phyloP scores from a whole-genome alignment of 2,797 vertebrate species.

The Tauraco hartlaubi region DNA sequence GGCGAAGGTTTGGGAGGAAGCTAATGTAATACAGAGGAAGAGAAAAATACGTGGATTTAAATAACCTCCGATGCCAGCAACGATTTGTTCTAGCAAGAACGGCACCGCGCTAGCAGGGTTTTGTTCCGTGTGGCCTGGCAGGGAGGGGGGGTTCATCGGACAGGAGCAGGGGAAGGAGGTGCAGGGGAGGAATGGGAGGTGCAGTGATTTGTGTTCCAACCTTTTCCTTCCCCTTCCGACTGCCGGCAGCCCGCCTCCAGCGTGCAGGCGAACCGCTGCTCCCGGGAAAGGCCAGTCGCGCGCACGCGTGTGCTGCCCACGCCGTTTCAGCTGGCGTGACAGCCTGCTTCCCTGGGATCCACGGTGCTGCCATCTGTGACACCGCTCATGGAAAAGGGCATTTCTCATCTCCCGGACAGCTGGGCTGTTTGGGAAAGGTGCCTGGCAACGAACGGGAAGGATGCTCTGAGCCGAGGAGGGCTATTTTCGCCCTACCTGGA shows the following conservation, averaged over 20 bases:
- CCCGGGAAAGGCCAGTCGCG: neutral
- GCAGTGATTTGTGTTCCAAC: neutral
- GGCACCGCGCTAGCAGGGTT: neutral
- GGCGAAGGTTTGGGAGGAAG: slow-evolving; percentile 75
- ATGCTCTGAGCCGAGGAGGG: neutral
- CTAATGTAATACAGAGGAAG: slow-evolving; percentile 70
- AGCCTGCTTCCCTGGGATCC: neutral
- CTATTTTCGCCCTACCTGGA: slow-evolving; percentile 15
- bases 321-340: neutral
- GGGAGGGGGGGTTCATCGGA: neutral
- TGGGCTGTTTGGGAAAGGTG: neutral
- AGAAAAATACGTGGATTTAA: slow-evolving; percentile 69
- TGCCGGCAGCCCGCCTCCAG: neutral
- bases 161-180: neutral
- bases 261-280: neutral
- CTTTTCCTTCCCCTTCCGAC: neutral
- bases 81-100: slow-evolving; percentile 66
- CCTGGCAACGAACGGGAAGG: neutral
- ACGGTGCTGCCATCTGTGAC: neutral
- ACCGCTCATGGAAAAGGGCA: neutral
- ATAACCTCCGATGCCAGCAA: slow-evolving; percentile 71
- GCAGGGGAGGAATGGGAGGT: neutral
- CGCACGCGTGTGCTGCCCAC: neutral
- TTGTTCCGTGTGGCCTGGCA: slow-evolving; percentile 11
- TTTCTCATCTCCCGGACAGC: neutral